phyloP scores from a whole-genome alignment of 2,888 invertebrate species.

The Tupiocoris notatus region DNA sequence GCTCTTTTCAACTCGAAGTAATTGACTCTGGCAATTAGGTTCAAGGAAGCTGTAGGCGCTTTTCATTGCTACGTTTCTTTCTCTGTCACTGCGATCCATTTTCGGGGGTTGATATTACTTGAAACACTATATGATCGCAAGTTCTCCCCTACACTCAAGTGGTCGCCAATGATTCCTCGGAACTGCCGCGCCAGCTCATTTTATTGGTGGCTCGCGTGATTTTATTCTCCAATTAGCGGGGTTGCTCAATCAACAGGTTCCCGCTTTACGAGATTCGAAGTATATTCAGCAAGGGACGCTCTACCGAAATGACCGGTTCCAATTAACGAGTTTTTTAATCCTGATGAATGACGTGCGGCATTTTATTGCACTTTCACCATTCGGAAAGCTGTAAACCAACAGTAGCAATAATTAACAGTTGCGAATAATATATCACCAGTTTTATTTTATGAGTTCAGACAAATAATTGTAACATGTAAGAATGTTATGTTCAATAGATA shows the following conservation, averaged over 20 bases:
- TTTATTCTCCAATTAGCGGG: not conserved
- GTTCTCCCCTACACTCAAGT: not conserved
- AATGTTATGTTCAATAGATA: no score
- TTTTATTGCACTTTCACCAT: no score
- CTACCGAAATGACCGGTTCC: no score
- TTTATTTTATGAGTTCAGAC: no score
- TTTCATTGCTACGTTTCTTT: not conserved
- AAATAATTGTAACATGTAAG: no score
- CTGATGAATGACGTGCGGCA: no score
- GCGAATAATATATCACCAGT: no score
- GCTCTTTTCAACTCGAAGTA: not conserved
- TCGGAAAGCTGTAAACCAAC: no score
- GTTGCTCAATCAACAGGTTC: not conserved
- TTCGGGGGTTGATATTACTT: not conserved
- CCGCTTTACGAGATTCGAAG: no score
- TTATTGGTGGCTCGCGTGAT: not conserved
- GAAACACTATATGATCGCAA: not conserved
- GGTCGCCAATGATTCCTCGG: not conserved
- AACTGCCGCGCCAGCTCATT: not conserved
- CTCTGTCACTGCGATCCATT: not conserved
- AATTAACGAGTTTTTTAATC: no score
- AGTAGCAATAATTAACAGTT: no score
- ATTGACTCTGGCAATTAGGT: not conserved
- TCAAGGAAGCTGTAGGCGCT: not conserved
- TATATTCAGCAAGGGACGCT: no score